Base-by-base conservation (phyloP, 2,888 invertebrate genomes). In the Agrotis exclamationis region DNA sequence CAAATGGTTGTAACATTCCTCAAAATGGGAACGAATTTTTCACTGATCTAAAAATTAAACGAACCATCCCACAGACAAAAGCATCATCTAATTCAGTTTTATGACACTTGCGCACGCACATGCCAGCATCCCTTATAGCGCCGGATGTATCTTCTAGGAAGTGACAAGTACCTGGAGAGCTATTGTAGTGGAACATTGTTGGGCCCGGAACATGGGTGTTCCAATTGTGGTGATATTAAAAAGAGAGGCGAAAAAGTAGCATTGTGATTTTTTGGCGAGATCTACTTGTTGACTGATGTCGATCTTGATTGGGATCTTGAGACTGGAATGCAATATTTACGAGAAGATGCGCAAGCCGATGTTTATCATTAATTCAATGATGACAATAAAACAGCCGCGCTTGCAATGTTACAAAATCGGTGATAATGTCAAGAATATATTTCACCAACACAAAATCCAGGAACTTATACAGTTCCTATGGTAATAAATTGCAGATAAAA, bases 71-170 rank as follows among this genome's bases (percentile, higher is more conserved):
- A 51, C 22, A 45, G 63, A 72, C 67, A 76, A 68, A 67, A 66
- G 59, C 59, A 28, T 39, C 56, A 54, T 66, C 57, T 24, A 69
- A 73, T 65, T 68, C n/a, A 5, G 48, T 73, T 56, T 24, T 60
- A 64, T 48, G 57, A 22, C 64, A 75, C 74, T 84, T 81, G 78
- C 64, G 68, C 79, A 75, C 64, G 79, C 82, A 84, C 81, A 86
- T 87, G 87, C 79, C 78, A 73, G 67, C 82, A 81, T 84, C 85
- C 85, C 83, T 72, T 79, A 73, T 69, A 80, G 83, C 85, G 82
- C 86, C 87, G 88, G 87, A 86, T 86, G 84, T 79, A 71, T 63
- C 80, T 81, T 80, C 85, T 85, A 82, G 76, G 44, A 63, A 82
- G 62, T 77, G 75, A 58, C 39, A 82, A 75, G 70, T 79, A 84